Base-by-base conservation (phyloP, 2,888 invertebrate genomes). In the Sussaba pulchella region DNA sequence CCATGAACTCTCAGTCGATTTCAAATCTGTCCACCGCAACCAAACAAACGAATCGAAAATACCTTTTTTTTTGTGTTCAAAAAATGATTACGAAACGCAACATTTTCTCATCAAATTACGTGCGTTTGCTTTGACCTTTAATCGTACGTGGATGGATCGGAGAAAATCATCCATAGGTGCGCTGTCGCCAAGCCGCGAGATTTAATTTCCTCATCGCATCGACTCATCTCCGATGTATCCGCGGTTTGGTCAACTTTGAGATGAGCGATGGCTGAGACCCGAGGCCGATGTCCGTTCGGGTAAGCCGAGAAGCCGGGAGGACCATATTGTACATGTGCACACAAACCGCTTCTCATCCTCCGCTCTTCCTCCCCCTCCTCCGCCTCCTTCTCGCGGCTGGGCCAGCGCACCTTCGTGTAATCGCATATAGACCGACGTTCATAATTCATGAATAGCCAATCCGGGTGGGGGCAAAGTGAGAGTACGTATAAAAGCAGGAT, bases 401-500 rank as follows among this genome's bases (percentile, higher is more conserved):
- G 72, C 77, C 57, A 81, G 72, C 76, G 64, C 81, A 73, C 77
- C 81, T 81, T 77, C 64, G 64, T 82, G 61, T 79, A 83, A 82
- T 80, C 77, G 76, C 79, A 78, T 71, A 47, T 81, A 75, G 81
- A 70, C 72, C 75, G 78, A 82, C 85, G 84, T 87, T 85, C 84
- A 86, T 87, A 88, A 87, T 88, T 88, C 85, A 85, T 83, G 84
- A 85, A 85, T 85, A 78, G 83, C 75, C 69, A 50, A 10, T 41
- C 57, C 4, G 67, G 74, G 77, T 57, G 78, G 52, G 74, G 91
- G 88, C 87, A 87, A 90, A 90, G 92, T 90, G 92, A 92, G 92
- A 92, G 91, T 90, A 76, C 74, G 90, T 92, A 92, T 92, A 92
- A 91, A 92, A 92, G 91, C 87, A 87, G 91, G 91, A 88, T 91